Evolutionary conservation across 2,797 vertebrate genomes (phyloP).

Genomic region (Gephyroberyx darwinii): DNA sequence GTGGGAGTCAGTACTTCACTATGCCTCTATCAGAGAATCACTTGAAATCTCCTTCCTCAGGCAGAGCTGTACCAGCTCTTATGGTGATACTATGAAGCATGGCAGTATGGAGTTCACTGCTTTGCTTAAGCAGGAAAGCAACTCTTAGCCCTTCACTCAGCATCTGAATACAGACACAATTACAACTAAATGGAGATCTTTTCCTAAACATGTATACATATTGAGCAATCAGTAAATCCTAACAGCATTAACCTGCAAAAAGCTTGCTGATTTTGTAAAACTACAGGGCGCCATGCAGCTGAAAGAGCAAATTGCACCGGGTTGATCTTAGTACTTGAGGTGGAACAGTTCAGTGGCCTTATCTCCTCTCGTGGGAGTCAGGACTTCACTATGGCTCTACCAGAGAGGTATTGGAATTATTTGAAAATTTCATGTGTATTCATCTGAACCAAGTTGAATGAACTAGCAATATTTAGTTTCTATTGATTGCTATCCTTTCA

Average conservation of each 20-base stretch:
- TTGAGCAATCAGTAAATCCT: neutral
- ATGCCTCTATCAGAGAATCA: neutral
- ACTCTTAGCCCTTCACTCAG: neutral
- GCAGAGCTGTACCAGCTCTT: neutral
- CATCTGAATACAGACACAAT: neutral
- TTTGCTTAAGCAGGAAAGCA: neutral
- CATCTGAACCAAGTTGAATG: too few species aligned
- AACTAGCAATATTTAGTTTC: neutral
- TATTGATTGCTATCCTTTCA: neutral
- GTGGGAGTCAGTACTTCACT: neutral
- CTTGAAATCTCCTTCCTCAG: conserved; percentile 2
- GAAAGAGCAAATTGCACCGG: too few species aligned
- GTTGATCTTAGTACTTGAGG: too few species aligned
- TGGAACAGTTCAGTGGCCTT: too few species aligned
- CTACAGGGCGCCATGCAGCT: too few species aligned
- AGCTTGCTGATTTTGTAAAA: neutral
- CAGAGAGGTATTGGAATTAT: neutral
- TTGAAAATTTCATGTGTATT: neutral
- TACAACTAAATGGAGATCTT: neutral
- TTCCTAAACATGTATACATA: neutral
- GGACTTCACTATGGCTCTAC: neutral
- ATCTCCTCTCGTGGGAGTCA: too few species aligned
- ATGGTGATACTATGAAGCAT: neutral
- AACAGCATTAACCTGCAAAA: conserved; percentile 15
- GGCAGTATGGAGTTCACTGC: neutral